Percentiles rank a stretch among this genome's conserved stretches.
phyloP scores from a whole-genome alignment of 2,888 invertebrate species.

The Coenonympha arcania region DNA sequence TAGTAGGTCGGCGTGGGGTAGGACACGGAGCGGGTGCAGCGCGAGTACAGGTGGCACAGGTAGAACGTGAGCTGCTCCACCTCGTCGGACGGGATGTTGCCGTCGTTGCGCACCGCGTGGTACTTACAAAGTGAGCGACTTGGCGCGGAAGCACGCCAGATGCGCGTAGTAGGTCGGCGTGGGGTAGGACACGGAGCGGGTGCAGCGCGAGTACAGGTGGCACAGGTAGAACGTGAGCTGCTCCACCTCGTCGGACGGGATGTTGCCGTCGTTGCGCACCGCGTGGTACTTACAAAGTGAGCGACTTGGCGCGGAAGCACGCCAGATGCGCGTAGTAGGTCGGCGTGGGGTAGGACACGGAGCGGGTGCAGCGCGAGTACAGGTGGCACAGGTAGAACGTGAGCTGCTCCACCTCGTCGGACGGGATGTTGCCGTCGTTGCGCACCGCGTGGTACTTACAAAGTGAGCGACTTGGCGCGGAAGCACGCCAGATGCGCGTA shows the following conservation, averaged over 20 bases:
- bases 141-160: conserved; percentile 84
- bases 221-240: conserved; percentile 85
- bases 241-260: too few species aligned
- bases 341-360: conserved; percentile 88
- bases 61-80: too few species aligned
- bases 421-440: too few species aligned
- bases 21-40: too few species aligned
- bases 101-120: too few species aligned
- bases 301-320: conserved; percentile 79
- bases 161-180: conserved; percentile 92
- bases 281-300: conserved; percentile 65
- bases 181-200: conserved; percentile 84
- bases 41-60: too few species aligned
- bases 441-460: too few species aligned
- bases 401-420: too few species aligned
- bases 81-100: too few species aligned
- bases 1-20: too few species aligned
- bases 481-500: conserved; percentile 89
- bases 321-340: conserved; percentile 91
- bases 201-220: conserved; percentile 88
- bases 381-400: conserved; percentile 86
- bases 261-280: too few species aligned
- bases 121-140: conserved; percentile 66
- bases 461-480: conserved; percentile 76
- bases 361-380: conserved; percentile 86